Percentiles rank a stretch among this genome's conserved stretches.
Conservation (phyloP, 1,140 invertebrate genomes). For the Dufourea novaeangliae region DNA sequence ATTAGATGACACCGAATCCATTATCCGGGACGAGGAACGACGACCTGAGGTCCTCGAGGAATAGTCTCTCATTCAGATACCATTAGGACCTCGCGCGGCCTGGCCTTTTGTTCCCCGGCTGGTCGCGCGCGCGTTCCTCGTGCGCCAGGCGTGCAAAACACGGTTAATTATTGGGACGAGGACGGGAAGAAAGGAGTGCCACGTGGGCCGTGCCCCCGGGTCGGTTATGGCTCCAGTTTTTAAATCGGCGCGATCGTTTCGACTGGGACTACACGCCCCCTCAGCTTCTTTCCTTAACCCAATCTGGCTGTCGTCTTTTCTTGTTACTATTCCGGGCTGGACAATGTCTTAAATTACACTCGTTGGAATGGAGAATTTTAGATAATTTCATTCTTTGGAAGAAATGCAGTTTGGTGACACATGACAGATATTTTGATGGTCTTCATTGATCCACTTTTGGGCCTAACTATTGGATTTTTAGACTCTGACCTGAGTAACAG, state of each 20-base stretch:
- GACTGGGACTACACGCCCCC: not conserved
- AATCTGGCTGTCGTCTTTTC: not conserved
- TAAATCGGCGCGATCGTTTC: not conserved
- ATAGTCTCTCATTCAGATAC: slow-evolving; percentile 70
- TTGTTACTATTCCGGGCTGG: not conserved
- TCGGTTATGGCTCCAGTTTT: slow-evolving; percentile 4
- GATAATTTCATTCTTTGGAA: not conserved
- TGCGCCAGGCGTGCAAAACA: slow-evolving; percentile 48
- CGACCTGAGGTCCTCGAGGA: slow-evolving; percentile 72
- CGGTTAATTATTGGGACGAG: slow-evolving; percentile 57
- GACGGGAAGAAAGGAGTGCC: slow-evolving; percentile 32
- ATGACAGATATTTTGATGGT: too few relatives aligned
- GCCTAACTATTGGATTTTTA: too few relatives aligned
- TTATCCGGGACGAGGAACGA: slow-evolving; percentile 76
- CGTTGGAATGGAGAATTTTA: not conserved
- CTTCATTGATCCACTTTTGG: too few relatives aligned
- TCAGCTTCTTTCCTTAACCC: not conserved
- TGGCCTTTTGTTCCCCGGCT: slow-evolving; percentile 59
- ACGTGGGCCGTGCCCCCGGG: slow-evolving; percentile 29
- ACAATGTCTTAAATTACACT: not conserved
- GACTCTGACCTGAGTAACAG: too few relatives aligned
- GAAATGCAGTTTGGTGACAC: too few relatives aligned
- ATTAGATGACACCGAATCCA: slow-evolving; percentile 82
- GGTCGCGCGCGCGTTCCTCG: slow-evolving; percentile 15
- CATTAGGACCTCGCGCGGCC: slow-evolving; percentile 69